Evolutionary conservation across 2,888 invertebrate species (phyloP), one percentile per base, ranked within the genome.

Genomic region (Anoplius nigerrimus): DNA sequence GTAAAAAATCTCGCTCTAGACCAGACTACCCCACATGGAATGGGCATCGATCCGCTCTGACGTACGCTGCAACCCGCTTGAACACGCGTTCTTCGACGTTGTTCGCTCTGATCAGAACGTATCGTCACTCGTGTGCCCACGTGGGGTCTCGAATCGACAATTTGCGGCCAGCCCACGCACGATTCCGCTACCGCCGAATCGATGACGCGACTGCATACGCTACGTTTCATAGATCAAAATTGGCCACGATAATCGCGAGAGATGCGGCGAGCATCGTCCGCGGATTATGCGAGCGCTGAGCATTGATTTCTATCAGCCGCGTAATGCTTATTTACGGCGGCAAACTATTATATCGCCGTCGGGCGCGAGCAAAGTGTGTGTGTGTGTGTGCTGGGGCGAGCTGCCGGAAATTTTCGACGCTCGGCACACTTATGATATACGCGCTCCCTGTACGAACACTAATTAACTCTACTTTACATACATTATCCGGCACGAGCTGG

Each of bases 221-320:
- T 34, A 1, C 34, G 34, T 34, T 34, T 34, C 34, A 34, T 11
- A 34, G 48, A 18, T 48, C 48, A 18, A 48, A 48, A 48, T 48
- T 16, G 18, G 16, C 6, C 2, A 15, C 16, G 48, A 48, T 48
- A 48, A 48, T 48, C 48, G 18, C 48, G 48, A 8, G 48, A 48
- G 48, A 48, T 48, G 18, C 48, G 16, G 48, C 16, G 5, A 18
- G 11, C 16, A 18, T 11, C n/a, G 48, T 18, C 18, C 48, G 48
- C 48, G 16, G 48, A 48, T 48, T 48, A 48, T 48, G 48, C 16
- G 48, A 15, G 5, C 48, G 48, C 1, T 18, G 48, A 48, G n/a
- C 48, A 48, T 48, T 48, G 48, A 48, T 48, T 48, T 48, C 48
- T 48, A 48, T 48, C 48, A 48, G 48, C 18, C 48, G 48, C 16